These are phyloP conservation scores for Drosophila mulleri DNA, from an alignment of 2,888 invertebrate species.

Conservation along the genomic window DNA sequence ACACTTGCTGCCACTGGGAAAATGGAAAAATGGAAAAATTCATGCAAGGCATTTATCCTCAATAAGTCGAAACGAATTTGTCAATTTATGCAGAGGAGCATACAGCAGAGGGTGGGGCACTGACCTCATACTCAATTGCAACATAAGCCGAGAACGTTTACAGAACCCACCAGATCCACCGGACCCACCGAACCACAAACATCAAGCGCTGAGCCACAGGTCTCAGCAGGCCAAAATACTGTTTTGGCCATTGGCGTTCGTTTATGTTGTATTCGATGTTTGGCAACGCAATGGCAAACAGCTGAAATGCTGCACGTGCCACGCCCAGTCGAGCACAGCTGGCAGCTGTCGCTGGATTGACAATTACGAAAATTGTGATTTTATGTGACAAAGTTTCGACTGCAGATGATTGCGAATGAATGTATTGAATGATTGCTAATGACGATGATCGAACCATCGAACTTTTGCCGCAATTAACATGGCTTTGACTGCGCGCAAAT, in stretches of 20 bases:
- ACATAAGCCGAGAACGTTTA: conserved; percentile 4
- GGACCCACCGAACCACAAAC: not conserved
- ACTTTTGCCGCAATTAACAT: conserved; percentile 28
- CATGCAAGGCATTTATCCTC: conserved; percentile 16
- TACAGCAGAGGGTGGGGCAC: conserved; percentile 3
- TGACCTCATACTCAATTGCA: conserved; percentile 29
- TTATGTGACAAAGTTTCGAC: conserved; percentile 35
- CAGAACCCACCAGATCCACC: not conserved
- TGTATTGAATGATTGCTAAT: conserved; percentile 47
- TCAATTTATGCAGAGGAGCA: conserved; percentile 46
- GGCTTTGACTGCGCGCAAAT: not conserved
- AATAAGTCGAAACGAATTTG: conserved; percentile 34
- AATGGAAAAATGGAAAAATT: conserved; percentile 2
- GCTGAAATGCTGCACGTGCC: conserved; percentile 37
- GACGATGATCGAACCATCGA: conserved; percentile 24
- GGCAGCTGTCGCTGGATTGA: conserved; percentile 45
- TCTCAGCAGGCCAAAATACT: not conserved
- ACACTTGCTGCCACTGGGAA: not conserved
- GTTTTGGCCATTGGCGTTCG: not conserved
- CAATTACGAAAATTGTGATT: conserved; percentile 62
- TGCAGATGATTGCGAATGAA: conserved; percentile 39
- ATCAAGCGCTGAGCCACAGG: not conserved
- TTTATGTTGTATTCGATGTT: conserved; percentile 28
- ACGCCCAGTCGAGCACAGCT: not conserved
- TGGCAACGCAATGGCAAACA: conserved; percentile 29